A percentile compares a stretch with the other conserved stretches of the same genome.
These are phyloP conservation scores for Marmota flaviventris DNA, from an alignment of 2,113 vertebrate genomes.

Conservation along the genomic window DNA sequence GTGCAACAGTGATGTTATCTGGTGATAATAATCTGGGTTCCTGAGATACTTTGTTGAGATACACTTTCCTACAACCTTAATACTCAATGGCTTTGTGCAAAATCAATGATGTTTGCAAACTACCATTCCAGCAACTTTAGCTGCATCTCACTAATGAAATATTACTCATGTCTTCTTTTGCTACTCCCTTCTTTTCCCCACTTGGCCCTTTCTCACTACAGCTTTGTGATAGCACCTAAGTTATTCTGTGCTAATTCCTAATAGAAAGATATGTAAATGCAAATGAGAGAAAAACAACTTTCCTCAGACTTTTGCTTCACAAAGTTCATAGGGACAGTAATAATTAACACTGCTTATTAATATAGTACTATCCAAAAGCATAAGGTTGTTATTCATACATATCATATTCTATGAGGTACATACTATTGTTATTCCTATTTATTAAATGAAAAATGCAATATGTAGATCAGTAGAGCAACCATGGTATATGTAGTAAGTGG, in stretches of 20 bases:
- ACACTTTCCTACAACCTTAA: background rate
- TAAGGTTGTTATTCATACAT: background rate
- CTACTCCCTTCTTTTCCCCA: background rate
- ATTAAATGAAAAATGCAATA: background rate
- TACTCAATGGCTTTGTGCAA: background rate
- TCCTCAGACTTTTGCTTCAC: background rate
- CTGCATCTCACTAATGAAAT: background rate
- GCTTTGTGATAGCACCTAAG: background rate
- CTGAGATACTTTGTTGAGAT: background rate
- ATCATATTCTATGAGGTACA: background rate
- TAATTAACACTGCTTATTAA: background rate
- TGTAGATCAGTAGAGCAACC: background rate
- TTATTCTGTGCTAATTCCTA: background rate
- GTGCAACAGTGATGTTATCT: background rate
- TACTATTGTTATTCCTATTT: background rate
- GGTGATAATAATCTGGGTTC: background rate
- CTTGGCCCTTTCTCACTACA: background rate
- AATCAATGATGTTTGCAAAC: background rate
- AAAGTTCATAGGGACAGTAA: background rate
- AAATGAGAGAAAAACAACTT: background rate
- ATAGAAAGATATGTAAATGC: background rate
- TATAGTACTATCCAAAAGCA: background rate
- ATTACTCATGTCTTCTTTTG: background rate
- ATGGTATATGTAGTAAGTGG: background rate
- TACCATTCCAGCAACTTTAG: background rate